Conservation (phyloP, 2,113 vertebrate genomes). For the Etheostoma cragini region DNA sequence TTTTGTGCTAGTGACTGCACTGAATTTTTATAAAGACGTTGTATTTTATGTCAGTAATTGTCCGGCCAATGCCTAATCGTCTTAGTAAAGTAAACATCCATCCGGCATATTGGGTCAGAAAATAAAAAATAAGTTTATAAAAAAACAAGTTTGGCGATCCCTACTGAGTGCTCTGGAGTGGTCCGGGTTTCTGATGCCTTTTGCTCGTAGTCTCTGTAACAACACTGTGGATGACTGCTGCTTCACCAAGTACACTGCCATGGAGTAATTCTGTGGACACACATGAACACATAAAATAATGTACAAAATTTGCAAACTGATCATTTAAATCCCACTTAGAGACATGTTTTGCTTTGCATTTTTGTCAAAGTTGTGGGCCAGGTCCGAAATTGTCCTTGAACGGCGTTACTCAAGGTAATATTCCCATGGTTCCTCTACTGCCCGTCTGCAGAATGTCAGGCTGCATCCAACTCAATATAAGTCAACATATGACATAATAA, state of each 20-base stretch:
- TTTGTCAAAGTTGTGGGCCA: not conserved
- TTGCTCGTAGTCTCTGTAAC: constrained; percentile 95
- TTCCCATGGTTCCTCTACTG: not conserved
- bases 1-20: not conserved
- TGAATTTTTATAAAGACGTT: not conserved
- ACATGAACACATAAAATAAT: not conserved
- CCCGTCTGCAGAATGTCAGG: not conserved
- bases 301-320: not conserved
- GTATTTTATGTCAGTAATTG: not conserved
- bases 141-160: constrained; percentile 45
- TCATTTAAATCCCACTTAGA: not conserved
- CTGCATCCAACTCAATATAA: not conserved
- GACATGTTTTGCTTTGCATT: not conserved
- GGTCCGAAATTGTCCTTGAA: not conserved
- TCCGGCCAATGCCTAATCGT: not conserved
- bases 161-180: constrained; percentile 98
- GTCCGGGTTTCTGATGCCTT: constrained; percentile 98
- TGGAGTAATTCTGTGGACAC: constrained; percentile 92
- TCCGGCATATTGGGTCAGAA: not conserved
- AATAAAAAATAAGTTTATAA: not conserved
- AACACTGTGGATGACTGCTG: constrained; percentile 96
- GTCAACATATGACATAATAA: not conserved
- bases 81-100: not conserved
- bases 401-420: not conserved
- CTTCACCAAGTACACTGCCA: constrained; percentile 99